Base-by-base conservation (phyloP, 2,888 invertebrate species). In the Pterostichus niger region DNA sequence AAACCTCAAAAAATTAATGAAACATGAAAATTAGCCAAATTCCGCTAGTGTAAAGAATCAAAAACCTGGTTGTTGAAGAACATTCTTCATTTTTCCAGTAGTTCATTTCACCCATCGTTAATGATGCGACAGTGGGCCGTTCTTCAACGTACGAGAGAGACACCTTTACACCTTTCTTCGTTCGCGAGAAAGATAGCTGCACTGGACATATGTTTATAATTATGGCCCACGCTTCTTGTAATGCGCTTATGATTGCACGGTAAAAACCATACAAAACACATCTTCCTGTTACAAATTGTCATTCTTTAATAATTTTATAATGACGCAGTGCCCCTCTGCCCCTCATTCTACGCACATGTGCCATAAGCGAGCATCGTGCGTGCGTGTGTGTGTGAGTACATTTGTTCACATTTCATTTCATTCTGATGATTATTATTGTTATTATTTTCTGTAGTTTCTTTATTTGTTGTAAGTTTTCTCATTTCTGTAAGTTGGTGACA, bases 211-310 rank as follows among this genome's bases (percentile, higher is more conserved):
- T 89, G 89, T 85, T 88, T 88, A 87, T 89, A 89, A 89, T 89
- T 89, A 88, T 87, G 87, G 85, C 87, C 87, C 88, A 88, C 87
- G 89, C 87, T 86, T 87, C 87, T 85, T 87, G 87, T 88, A 88
- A 88, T 88, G 88, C 85, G 87, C 86, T 87, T 87, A 88, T 88
- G 88, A 88, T 89, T 89, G 88, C 89, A 89, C 87, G 88, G 88
- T 89, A 89, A 90, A 89, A 89, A 89, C 88, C 89, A 88, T 89
- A 89, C 89, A 89, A 89, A 89, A 89, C 88, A 88, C 88, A 87
- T 89, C 89, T 89, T 90, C 89, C 89, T 89, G 89, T 89, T 89
- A 88, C 88, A 88, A 89, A 89, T 89, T 89, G 89, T 89, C 89
- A 89, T 89, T 89, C 89, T 89, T 89, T 88, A 88, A 89, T 89